Percentiles rank a stretch among this genome's conserved stretches.
These are phyloP conservation scores for Buathra laborator DNA, from an alignment of 2,888 invertebrate species.

Conservation along the genomic window DNA sequence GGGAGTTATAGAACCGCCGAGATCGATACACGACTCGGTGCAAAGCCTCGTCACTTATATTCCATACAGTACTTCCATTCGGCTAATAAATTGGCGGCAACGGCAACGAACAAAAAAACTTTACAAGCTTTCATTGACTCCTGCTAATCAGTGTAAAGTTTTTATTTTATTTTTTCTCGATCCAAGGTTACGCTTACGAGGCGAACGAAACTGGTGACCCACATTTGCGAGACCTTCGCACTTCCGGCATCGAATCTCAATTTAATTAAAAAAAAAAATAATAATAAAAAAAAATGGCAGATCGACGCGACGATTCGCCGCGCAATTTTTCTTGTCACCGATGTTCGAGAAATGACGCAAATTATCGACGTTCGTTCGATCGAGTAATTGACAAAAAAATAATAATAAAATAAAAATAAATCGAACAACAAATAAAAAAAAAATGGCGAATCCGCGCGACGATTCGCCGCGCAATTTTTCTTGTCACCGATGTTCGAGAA, in stretches of 20 bases:
- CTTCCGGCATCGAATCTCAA: conserved; percentile 5
- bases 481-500: no score
- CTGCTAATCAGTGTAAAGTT: conserved; percentile 5
- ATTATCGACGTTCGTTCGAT: no score
- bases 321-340: background rate
- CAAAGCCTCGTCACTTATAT: conserved; percentile 45
- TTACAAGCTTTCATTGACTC: background rate
- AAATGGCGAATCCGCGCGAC: no score
- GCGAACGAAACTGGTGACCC: conserved; percentile 2
- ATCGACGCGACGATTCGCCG: no score
- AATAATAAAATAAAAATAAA: no score
- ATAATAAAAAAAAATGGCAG: no score
- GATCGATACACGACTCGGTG: conserved; percentile 54
- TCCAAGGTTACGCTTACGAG: conserved; percentile 1
- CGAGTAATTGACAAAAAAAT: no score
- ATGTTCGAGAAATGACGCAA: no score
- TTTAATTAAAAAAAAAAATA: background rate
- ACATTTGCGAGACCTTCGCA: conserved; percentile 16
- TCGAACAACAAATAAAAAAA: no score
- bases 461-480: no score
- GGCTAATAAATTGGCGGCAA: conserved; percentile 21
- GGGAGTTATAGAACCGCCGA: conserved; percentile 30
- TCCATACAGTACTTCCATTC: conserved; percentile 14
- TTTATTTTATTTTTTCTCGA: conserved; percentile 23
- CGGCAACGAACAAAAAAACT: conserved; percentile 7